Evolutionary conservation across 1,140 invertebrate genomes (phyloP).

Genomic region (Drosophila ohnishii): DNA sequence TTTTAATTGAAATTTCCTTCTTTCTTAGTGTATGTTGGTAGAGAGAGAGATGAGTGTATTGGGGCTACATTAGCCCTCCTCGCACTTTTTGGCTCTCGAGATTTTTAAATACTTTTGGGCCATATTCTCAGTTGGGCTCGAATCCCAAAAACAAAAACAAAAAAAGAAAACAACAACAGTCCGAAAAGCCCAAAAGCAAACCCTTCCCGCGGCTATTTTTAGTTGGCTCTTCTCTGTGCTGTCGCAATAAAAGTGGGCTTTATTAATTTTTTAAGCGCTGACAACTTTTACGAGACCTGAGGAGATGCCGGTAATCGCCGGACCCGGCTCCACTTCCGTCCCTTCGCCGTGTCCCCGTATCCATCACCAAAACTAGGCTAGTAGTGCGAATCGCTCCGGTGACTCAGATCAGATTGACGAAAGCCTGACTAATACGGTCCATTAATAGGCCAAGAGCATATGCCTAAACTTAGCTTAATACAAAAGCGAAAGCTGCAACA

Average conservation of each 20-base stretch:
- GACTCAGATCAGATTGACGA: constrained; percentile 12
- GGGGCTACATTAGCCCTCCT: constrained; percentile 70
- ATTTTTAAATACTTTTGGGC: constrained; percentile 78
- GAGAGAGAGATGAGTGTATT: constrained; percentile 20
- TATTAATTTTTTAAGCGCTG: constrained; percentile 78
- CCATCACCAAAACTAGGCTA: constrained; percentile 65
- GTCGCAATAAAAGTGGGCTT: constrained; percentile 65
- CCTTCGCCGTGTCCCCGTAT: no score
- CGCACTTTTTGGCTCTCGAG: constrained; percentile 60
- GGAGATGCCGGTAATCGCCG: constrained; percentile 48
- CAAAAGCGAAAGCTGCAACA: constrained; percentile 14
- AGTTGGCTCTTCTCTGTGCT: constrained; percentile 36
- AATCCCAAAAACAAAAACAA: constrained; percentile 24
- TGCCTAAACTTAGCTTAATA: constrained; percentile 5
- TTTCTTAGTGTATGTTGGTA: neutral
- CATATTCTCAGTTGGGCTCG: constrained; percentile 46
- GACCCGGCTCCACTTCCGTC: constrained; percentile 7
- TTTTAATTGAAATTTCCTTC: neutral
- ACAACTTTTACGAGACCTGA: constrained; percentile 71
- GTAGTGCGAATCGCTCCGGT: constrained; percentile 51
- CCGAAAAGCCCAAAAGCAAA: constrained; percentile 18
- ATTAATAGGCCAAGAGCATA: constrained; percentile 14
- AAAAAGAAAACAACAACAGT: constrained; percentile 8
- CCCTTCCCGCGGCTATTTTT: constrained; percentile 69
- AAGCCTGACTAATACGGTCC: constrained; percentile 21